Conservation (phyloP, 1,140 invertebrate genomes). For the Eciton burchellii region DNA sequence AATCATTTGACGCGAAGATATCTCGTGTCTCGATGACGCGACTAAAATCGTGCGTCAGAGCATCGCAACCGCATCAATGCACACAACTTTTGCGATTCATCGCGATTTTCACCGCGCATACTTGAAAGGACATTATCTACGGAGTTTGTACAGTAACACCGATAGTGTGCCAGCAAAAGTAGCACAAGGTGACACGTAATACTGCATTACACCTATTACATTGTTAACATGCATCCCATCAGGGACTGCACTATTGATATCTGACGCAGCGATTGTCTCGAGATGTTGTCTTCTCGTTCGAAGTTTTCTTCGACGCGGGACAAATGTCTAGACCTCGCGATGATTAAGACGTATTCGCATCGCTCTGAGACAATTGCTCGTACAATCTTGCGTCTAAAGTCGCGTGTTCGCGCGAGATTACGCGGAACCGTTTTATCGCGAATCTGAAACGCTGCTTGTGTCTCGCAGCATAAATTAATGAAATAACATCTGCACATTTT, state of each 20-base stretch:
- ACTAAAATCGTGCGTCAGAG: not conserved
- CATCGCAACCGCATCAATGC: not conserved
- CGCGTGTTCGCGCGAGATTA: no score
- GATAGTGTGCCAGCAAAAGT: constrained; percentile 55
- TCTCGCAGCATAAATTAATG: not conserved
- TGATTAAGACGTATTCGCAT: not conserved
- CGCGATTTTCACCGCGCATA: constrained; percentile 30
- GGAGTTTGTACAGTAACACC: constrained; percentile 15
- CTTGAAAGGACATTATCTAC: constrained; percentile 47
- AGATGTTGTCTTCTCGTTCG: not conserved
- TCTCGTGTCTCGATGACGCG: no score
- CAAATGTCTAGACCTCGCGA: not conserved
- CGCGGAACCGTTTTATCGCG: no score
- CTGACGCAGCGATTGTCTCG: not conserved
- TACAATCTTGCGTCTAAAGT: no score
- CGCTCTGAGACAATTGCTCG: constrained; percentile 9
- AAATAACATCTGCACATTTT: constrained; percentile 41
- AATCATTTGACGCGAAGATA: not conserved
- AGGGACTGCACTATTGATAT: not conserved
- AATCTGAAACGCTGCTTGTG: no score
- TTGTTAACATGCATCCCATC: constrained; percentile 24
- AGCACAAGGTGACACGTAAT: constrained; percentile 63
- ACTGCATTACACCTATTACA: constrained; percentile 53
- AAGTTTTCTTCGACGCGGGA: not conserved
- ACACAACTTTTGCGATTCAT: not conserved